These are phyloP conservation scores for Fabriciana adippe DNA, from an alignment of 2,888 invertebrate species.

Conservation along the genomic window DNA sequence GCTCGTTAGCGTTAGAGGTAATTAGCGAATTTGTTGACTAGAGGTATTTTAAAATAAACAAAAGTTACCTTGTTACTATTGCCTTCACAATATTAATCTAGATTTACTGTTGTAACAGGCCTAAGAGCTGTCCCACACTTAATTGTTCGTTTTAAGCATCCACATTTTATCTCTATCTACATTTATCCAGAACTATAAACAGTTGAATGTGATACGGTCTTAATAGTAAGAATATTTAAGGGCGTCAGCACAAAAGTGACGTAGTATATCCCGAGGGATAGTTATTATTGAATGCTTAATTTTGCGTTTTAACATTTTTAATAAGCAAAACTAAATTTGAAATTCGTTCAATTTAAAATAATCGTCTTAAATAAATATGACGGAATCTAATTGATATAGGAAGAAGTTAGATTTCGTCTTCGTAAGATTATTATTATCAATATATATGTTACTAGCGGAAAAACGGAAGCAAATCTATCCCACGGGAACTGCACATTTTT, in stretches of 20 bases:
- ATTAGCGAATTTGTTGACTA: slow-evolving; percentile 24
- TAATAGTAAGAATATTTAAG: slow-evolving; percentile 2
- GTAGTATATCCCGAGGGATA: not conserved
- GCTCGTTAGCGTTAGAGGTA: slow-evolving; percentile 10
- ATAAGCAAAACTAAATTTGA: too few species aligned
- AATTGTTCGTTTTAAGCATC: slow-evolving; percentile 1
- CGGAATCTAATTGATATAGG: too few species aligned
- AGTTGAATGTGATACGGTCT: slow-evolving; percentile 16
- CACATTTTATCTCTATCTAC: not conserved
- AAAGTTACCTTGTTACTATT: slow-evolving; percentile 23
- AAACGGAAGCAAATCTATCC: too few species aligned
- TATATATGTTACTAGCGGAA: too few species aligned
- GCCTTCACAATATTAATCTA: slow-evolving; percentile 18
- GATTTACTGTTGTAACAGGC: slow-evolving; percentile 15
- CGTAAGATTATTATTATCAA: not conserved
- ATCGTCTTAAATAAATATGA: too few species aligned
- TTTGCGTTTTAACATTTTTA: too few species aligned
- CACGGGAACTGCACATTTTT: too few species aligned
- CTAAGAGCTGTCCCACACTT: slow-evolving; percentile 6
- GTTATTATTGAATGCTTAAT: too few species aligned
- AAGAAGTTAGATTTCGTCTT: not conserved
- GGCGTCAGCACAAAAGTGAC: slow-evolving; percentile 12
- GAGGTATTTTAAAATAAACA: slow-evolving; percentile 12
- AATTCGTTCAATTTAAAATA: too few species aligned
- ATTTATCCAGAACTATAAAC: not conserved